Evolutionary conservation across 2,113 vertebrate species (phyloP).

Genomic region (Entomyzon cyanotis): DNA sequence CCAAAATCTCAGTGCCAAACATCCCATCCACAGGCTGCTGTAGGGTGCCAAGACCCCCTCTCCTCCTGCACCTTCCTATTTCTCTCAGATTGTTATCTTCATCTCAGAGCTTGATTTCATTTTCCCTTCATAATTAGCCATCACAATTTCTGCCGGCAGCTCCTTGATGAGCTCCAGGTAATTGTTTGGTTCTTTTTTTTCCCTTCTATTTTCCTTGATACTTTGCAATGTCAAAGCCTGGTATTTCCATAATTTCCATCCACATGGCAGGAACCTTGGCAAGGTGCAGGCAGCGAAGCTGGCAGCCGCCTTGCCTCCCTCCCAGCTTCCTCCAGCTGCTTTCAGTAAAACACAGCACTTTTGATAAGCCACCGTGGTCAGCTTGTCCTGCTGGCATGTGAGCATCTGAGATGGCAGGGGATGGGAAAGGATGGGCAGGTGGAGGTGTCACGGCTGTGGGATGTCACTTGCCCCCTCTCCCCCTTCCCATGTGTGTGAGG

Average conservation of each 20-base stretch:
- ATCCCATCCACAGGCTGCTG: background rate
- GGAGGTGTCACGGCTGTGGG: background rate
- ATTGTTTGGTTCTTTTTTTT: conserved; percentile 20
- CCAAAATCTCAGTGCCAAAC: background rate
- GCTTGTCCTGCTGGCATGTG: background rate
- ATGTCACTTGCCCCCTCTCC: background rate
- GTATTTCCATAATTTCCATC: conserved; percentile 41
- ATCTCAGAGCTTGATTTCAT: conserved; percentile 45
- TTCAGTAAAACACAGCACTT: background rate
- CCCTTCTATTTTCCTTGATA: background rate
- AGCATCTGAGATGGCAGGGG: background rate
- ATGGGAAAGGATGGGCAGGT: rapidly evolving
- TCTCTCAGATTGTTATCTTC: background rate
- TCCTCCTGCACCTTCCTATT: background rate
- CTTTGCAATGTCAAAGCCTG: conserved; percentile 50
- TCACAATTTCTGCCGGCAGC: conserved; percentile 5
- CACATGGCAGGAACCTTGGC: background rate
- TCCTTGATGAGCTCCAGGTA: conserved; percentile 54
- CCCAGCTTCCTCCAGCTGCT: background rate
- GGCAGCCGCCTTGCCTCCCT: background rate
- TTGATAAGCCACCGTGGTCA: rapidly evolving
- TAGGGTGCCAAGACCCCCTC: background rate
- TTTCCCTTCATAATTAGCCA: conserved; percentile 62
- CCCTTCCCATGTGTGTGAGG: rapidly evolving
- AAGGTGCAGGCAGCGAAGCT: background rate